These are phyloP conservation scores for Sebastes diaconus DNA, from an alignment of 2,797 vertebrate species.

Conservation along the genomic window DNA sequence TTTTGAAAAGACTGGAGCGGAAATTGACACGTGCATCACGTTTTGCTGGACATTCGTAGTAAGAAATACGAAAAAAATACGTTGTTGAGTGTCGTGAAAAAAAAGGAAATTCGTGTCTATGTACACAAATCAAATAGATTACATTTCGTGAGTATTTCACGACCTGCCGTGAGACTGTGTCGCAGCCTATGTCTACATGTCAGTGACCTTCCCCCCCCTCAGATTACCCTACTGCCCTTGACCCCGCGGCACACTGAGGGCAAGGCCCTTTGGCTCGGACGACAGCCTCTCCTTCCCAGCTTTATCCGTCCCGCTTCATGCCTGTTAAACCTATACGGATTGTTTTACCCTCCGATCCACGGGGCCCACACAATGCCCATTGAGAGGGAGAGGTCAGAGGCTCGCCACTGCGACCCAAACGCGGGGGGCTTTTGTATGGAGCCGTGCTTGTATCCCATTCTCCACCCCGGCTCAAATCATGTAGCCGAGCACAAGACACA, in stretches of 20 bases:
- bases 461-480: constrained; percentile 60
- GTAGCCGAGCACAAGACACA: constrained; percentile 54
- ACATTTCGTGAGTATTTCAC: too few relatives aligned
- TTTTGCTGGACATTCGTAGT: too few relatives aligned
- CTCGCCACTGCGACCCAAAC: constrained; percentile 51
- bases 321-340: constrained; percentile 73
- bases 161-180: too few relatives aligned
- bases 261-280: constrained; percentile 37
- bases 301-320: constrained; percentile 66
- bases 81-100: too few relatives aligned
- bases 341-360: constrained; percentile 65
- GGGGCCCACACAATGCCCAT: constrained; percentile 67
- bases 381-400: constrained; percentile 71
- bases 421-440: constrained; percentile 55
- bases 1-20: too few relatives aligned
- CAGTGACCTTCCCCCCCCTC: constrained; percentile 42
- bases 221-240: constrained; percentile 57
- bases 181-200: neutral
- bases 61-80: too few relatives aligned
- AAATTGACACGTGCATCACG: too few relatives aligned
- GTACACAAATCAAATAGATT: too few relatives aligned
- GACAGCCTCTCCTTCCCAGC: constrained; percentile 46
- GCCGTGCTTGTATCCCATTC: constrained; percentile 65
- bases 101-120: too few relatives aligned
- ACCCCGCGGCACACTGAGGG: constrained; percentile 43